Evolutionary conservation across 2,888 invertebrate genomes (phyloP), one percentile per base, ranked within the genome.

Genomic region (Drosophila mulleri): DNA sequence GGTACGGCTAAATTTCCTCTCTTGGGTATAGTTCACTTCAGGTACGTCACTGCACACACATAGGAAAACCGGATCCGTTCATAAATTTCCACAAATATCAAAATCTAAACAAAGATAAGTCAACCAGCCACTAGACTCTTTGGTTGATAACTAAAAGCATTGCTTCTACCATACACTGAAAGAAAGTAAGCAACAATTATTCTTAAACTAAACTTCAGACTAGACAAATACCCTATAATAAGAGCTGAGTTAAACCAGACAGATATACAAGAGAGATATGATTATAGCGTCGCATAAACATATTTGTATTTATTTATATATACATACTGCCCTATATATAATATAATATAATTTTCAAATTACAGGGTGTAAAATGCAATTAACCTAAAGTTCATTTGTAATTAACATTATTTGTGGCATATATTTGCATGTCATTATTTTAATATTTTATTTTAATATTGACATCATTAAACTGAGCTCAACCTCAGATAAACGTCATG

Each of bases 361-460:
- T 50, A 23, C 11, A 39, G 54, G 45, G 57, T 53, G 42, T 45
- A 9, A 3, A 11, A 32, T 50, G 48, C 44, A 35, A 50, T 61
- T 62, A 71, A 54, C 62, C 70, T 16, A 37, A 47, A 42, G 70
- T 58, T 70, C 53, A 53, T 7, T 2, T 48, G 18, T 2, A 18
- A 32, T 45, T 37, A 26, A 12, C 18, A 42, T 66, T 42, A 6
- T 11, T 44, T 44, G 20, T 32, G 37, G 50, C 61, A 52, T 44
- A 48, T 39, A 60, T 60, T 69, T 60, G 7, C 54, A 37, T 18
- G 11, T 11, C 6, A 18, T 47, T n/a, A n/a, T n/a, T n/a, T n/a
- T n/a, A n/a, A n/a, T n/a, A n/a, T n/a, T n/a, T 32, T 57, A 26
- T n/a, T 12, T 12, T 12, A 18, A 29, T n/a, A 26, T n/a, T n/a